Base-by-base conservation (phyloP, 2,797 vertebrate genomes). In the Melanotaenia trifasciata region DNA sequence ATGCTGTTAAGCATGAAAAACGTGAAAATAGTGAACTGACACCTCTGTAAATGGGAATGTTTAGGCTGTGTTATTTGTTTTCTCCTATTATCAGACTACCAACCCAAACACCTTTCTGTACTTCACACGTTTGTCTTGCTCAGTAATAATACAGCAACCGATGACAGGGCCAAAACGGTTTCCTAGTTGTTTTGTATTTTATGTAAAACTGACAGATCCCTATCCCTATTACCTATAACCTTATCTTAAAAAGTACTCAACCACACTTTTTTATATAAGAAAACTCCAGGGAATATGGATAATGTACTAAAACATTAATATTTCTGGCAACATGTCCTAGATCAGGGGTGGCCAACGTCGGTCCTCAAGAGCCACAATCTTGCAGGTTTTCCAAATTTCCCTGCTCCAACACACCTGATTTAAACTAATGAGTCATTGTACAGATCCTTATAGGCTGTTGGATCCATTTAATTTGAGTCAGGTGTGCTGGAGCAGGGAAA, bases 101-200 rank as follows among this genome's bases (percentile, higher is more conserved):
- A 87, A 83, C 47, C 76, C 53, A 86, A 87, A 89, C 81, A 86
- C 7, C 30, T 63, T 32, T 0, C 5, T 73, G 70, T 65, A 68
- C 74, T 65, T 80, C 54, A 72, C 65, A 35, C 78, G 74, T 72
- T 81, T 72, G 63, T 68, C 36, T 57, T 68, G 58, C 56, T 33
- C 51, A 32, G 22, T 4, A 53, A 81, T 63, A 35, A 56, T 38
- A 53, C 28, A 35, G 20, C 30, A 61, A 33, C 16, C 36, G 57
- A 20, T 68, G 62, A 66, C 16, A 3, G n/a, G 13, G 11, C 4
- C 0, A 14, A 13, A 2, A n/a, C 7, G 6, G 7, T 1, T 58
- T 7, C 7, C 32, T 1, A 24, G 24, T 32, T 32, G 3, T 18
- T 57, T 54, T 22, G 3, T 24, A 5, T 28, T 56, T 14, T 33